Evolutionary conservation across 2,113 vertebrate genomes (phyloP).

Genomic region (Tragelaphus strepsiceros): DNA sequence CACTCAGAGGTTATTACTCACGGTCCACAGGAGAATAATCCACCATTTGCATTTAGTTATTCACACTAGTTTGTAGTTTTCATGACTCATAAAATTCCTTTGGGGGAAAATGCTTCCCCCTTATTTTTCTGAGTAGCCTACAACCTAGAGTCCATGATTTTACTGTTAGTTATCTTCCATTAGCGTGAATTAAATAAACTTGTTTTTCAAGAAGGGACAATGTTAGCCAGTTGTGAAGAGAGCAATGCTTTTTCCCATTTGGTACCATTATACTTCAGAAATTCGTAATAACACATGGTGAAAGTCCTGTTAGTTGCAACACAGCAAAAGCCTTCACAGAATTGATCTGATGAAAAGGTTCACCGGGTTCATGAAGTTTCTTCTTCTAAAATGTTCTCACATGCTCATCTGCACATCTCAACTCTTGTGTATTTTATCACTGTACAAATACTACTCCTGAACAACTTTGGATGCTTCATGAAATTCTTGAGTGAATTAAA

Average conservation of each 20-base stretch:
- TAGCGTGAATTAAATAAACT: background rate
- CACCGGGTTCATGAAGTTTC: background rate
- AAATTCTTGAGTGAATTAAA: background rate
- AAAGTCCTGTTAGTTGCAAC: background rate
- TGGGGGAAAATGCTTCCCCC: background rate
- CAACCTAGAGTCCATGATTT: background rate
- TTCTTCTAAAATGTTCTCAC: background rate
- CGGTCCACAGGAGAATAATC: background rate
- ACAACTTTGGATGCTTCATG: background rate
- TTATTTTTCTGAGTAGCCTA: background rate
- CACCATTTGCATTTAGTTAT: background rate
- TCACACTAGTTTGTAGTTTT: background rate
- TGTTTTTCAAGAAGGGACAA: background rate
- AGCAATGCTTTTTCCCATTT: background rate
- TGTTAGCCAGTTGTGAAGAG: rapidly evolving
- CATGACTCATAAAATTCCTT: background rate
- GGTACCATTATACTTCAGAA: background rate
- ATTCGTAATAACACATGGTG: background rate
- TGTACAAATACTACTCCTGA: background rate
- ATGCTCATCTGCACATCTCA: background rate
- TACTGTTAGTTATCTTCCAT: background rate
- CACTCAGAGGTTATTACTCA: background rate
- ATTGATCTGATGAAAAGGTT: background rate
- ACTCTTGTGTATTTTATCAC: background rate
- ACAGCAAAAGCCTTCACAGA: background rate